phyloP scores from a whole-genome alignment of 2,113 vertebrate genomes.

The Hassar affinis region DNA sequence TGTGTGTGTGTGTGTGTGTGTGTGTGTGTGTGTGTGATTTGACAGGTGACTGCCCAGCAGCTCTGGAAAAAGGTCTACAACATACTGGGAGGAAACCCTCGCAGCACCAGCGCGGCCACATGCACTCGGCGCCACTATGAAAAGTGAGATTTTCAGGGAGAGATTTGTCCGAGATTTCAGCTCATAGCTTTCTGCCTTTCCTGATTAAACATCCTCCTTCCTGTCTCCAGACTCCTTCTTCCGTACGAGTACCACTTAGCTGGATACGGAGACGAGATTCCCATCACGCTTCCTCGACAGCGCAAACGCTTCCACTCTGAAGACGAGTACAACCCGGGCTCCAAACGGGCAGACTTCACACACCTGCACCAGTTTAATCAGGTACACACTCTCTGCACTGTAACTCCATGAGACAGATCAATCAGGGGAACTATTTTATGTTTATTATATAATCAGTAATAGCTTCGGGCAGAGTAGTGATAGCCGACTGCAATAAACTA shows the following conservation, averaged over 20 bases:
- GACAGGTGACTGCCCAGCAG: slow-evolving; percentile 74
- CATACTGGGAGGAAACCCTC: slow-evolving; percentile 74
- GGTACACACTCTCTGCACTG: slow-evolving; percentile 52
- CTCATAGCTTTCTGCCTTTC: not conserved
- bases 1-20: slow-evolving; percentile 23
- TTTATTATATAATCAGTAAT: not conserved
- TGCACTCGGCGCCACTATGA: slow-evolving; percentile 80
- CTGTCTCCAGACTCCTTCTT: slow-evolving; percentile 65
- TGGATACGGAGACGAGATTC: slow-evolving; percentile 59
- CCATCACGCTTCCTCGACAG: slow-evolving; percentile 44
- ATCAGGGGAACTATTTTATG: not conserved
- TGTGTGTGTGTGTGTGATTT: slow-evolving; percentile 24
- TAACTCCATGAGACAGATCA: not conserved
- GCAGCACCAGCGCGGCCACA: slow-evolving; percentile 78
- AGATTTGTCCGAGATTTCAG: too few species aligned
- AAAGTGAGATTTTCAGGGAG: slow-evolving; percentile 63
- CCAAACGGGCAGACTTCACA: slow-evolving; percentile 54
- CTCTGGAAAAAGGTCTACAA: slow-evolving; percentile 80
- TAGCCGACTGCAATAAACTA: not conserved
- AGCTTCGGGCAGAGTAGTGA: not conserved
- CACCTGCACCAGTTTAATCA: slow-evolving; percentile 44
- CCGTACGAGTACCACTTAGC: slow-evolving; percentile 70
- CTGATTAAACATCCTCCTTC: not conserved
- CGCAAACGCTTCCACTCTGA: slow-evolving; percentile 58
- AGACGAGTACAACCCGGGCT: slow-evolving; percentile 34